Base-by-base conservation (phyloP, 2,113 vertebrate genomes). In the Labeo rohita region DNA sequence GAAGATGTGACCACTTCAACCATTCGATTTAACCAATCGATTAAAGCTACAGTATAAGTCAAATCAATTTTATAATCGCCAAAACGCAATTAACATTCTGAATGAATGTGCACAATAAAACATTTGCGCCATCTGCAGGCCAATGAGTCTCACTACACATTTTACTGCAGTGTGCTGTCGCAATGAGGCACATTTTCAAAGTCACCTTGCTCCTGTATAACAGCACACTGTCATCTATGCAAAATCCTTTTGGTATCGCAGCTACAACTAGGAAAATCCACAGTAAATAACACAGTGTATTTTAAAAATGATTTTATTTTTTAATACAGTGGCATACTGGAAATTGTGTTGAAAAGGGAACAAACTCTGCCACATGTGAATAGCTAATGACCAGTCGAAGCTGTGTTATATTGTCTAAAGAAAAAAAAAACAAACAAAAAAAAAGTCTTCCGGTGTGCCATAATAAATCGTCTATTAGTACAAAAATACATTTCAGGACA, bases 401-500 rank as follows among this genome's bases (percentile, higher is more conserved):
- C 97, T 91, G 96, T 98, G 96, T 96, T 98, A 96, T 96, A 95
- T 91, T 16, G 50, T 73, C 50, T 84, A 84, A 84, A 84, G 68
- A 83, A 84, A 68, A 72, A 4, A 39, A 91, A 92, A 96, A 93
- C 94, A 94, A 96, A 95, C n/a, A n/a, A 4, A 95, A 97, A 96
- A 96, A 94, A 94, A 94, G 96, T 97, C 23, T 56, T 97, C 95
- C 95, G 94, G 95, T 97, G 97, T 97, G 98, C 97, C 97, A 87
- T 97, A 95, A 97, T 98, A 98, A 97, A 97, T 96, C 89, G 96
- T 98, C 96, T 98, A 98, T 99, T 98, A 99, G 98, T 99, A 99
- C 96, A 99, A 99, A 99, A 99, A 99, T 99, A 99, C 97, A 98
- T 97, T 99, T 98, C 96, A 96, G 97, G 97, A 97, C 98, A 98